Base-by-base conservation (phyloP, 2,113 vertebrate genomes). In the Edolisoma coerulescens region DNA sequence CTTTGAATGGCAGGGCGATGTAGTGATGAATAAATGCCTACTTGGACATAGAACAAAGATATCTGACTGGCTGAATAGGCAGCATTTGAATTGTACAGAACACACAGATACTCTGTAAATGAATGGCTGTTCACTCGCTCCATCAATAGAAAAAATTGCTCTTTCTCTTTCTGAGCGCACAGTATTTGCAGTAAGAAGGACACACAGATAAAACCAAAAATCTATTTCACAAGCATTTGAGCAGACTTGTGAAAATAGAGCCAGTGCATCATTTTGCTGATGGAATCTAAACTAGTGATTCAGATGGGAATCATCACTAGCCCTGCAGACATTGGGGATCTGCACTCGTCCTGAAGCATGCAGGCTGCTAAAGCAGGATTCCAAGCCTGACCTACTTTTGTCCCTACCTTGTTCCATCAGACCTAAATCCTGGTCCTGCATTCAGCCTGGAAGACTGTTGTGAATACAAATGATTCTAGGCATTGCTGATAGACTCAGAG, bases 41-140 rank as follows among this genome's bases (percentile, higher is more conserved):
- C 90, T 96, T 96, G 95, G 96, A 96, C 88, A 90, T 35, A 93
- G 92, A 96, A 96, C 96, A 96, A 96, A 96, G 90, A 92, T 92
- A 92, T 70, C 69, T 87, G 93, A 95, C 87, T 88, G 74, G 96
- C 90, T 96, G 90, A 96, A 97, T 93, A 95, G 86, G 90, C 92
- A 92, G 90, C 80, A 86, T 93, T 94, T 95, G 88, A 84, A 94
- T 90, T 94, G 93, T 93, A 92, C 92, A 71, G 96, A 96, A 95
- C 86, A 92, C 75, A 95, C 86, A 95, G 95, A 93, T 90, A 93
- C 79, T 94, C 88, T 81, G 73, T 81, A 77, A 93, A 94, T 95
- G 90, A 96, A 93, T 60, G 95, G 92, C 88, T 96, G 86, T 77
- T 97, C 80, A 20, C 88, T 78, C 6, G 18, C 88, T 89, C 59